phyloP scores from a whole-genome alignment of 2,888 invertebrate species.

The Clusia tigrina region DNA sequence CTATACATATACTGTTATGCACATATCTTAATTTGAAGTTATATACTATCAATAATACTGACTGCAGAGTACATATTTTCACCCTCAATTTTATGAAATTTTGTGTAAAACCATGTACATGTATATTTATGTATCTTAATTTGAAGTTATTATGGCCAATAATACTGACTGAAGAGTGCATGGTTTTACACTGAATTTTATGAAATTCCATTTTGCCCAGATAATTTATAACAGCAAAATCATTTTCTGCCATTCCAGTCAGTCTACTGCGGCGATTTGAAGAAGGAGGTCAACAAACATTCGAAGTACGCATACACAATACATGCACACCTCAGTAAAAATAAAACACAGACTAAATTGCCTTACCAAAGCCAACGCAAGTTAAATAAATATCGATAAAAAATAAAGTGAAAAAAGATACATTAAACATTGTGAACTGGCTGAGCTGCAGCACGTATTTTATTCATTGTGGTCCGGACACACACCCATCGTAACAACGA shows the following conservation, averaged over 20 bases:
- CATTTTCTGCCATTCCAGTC: not conserved
- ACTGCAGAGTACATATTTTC: too few species aligned
- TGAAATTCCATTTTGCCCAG: not conserved
- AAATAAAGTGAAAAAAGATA: too few species aligned
- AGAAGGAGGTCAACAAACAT: not conserved
- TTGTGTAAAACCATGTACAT: too few species aligned
- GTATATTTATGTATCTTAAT: not conserved
- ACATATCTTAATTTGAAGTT: too few species aligned
- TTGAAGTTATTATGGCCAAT: not conserved
- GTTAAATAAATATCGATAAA: too few species aligned
- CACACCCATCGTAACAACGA: not conserved
- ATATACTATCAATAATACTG: too few species aligned
- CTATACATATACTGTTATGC: too few species aligned
- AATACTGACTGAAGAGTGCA: not conserved
- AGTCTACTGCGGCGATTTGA: not conserved
- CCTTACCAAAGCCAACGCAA: not conserved
- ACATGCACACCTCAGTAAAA: not conserved
- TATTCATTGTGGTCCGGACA: not conserved
- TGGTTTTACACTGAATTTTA: not conserved
- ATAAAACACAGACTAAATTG: not conserved
- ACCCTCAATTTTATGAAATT: too few species aligned
- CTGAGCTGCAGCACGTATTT: too few species aligned
- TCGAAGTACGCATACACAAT: not conserved
- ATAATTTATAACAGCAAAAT: conserved; percentile 6
- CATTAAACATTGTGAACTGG: too few species aligned